Percentiles rank a stretch among this genome's conserved stretches.
phyloP scores from a whole-genome alignment of 2,797 vertebrate genomes.

The Manis javanica region DNA sequence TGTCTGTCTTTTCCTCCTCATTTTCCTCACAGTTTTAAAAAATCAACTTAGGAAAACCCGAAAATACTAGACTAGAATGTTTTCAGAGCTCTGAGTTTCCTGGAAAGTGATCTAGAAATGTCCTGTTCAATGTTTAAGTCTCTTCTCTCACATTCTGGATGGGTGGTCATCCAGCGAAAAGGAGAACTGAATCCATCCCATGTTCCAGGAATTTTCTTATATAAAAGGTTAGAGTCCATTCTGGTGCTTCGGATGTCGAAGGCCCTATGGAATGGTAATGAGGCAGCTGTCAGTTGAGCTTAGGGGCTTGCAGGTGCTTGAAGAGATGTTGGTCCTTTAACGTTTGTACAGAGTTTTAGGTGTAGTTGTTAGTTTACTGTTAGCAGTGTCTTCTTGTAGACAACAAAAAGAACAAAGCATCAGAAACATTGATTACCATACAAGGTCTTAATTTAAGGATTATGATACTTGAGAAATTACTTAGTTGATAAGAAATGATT shows the following conservation, averaged over 20 bases:
- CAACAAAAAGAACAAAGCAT: neutral
- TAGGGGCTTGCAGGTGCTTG: neutral
- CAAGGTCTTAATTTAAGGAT: neutral
- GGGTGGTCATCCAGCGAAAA: neutral
- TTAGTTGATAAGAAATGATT: conserved; percentile 46
- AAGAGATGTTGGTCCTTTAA: neutral
- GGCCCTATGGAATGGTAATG: neutral
- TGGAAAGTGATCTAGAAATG: neutral
- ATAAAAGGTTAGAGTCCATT: neutral
- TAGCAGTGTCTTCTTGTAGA: neutral
- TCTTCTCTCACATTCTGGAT: neutral
- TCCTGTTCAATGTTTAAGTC: neutral
- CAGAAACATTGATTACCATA: neutral
- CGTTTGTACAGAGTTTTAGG: neutral
- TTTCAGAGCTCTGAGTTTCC: neutral
- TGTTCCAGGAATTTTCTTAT: neutral
- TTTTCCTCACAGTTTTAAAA: conserved; percentile 12
- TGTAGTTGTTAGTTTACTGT: conserved; percentile 2
- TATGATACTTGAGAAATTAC: conserved; percentile 3
- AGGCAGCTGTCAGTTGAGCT: neutral
- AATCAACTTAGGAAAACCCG: neutral
- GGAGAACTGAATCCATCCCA: neutral
- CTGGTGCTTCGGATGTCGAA: neutral
- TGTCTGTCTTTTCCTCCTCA: neutral
- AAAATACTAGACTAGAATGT: neutral